Conservation (phyloP, 2,113 vertebrate species). For the Entomyzon cyanotis region DNA sequence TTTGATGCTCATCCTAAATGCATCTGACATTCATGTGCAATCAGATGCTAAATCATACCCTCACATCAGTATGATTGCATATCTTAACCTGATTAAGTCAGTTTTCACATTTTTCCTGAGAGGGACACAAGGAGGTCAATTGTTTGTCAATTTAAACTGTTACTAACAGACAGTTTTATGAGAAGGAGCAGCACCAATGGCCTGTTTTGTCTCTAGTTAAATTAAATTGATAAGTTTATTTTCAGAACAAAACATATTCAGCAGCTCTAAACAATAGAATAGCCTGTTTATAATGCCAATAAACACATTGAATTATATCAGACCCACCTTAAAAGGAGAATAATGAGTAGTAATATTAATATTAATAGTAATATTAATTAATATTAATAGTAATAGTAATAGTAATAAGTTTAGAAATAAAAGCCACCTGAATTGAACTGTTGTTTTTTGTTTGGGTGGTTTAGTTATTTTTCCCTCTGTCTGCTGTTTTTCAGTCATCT, state of each 20-base stretch:
- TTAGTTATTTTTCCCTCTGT: not conserved
- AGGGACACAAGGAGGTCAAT: conserved; percentile 17
- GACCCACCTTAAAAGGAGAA: not conserved
- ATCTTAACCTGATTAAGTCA: conserved; percentile 39
- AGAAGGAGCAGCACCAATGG: not conserved
- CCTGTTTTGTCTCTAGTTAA: not conserved
- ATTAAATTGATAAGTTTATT: not conserved
- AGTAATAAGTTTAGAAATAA: not conserved
- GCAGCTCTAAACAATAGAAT: not conserved
- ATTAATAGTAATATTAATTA: too few relatives aligned
- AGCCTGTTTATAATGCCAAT: not conserved
- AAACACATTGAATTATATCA: not conserved
- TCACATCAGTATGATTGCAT: not conserved
- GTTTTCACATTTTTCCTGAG: conserved; percentile 25
- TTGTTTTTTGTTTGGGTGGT: too few relatives aligned
- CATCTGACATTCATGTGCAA: not conserved
- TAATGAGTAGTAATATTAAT: not conserved
- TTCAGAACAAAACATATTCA: not conserved
- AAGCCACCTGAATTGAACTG: not conserved
- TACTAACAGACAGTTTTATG: not conserved
- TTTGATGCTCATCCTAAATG: not conserved
- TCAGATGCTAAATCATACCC: conserved; percentile 2
- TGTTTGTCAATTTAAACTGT: conserved; percentile 27
- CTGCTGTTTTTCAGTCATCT: not conserved
- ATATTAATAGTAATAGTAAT: too few relatives aligned